Base-by-base conservation (phyloP, 2,113 vertebrate genomes). In the Morone saxatilis region DNA sequence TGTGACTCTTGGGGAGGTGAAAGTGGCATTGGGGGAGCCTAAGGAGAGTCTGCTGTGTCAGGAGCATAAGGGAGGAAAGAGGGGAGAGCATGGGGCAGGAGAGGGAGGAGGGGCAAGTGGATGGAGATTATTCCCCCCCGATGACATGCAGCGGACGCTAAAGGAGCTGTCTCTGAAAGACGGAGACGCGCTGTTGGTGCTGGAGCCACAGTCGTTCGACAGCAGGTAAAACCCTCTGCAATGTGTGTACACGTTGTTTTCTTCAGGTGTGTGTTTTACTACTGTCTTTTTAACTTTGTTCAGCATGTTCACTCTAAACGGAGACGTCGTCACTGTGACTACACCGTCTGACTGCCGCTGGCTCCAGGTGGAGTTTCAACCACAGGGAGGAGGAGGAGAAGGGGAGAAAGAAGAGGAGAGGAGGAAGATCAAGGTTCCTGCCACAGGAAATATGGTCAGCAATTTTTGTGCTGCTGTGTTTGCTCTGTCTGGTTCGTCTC, bases 331-430 rank as follows among this genome's bases (percentile, higher is more conserved):
- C 67, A 96, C 95, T 0, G 94, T 96, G 91, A 95, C 92, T 2
- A 96, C 95, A 2, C 95, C 95, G 0, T 95, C 94, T 1, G 96
- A 96, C 89, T 96, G 95, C 84, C 95, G 96, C 81, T 98, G 97
- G 97, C 94, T 99, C 36, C 96, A 96, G 81, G 96, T 99, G 75
- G 96, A 96, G 90, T 96, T 97, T 91, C 87, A 87, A 22, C 96
- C 95, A 19, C 63, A 50, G 17, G 78, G 11, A 1, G 75, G 25
- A 6, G 71, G 16, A n/a, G 77, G 38, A 67, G 69, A 50, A 80
- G 93, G 19, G 22, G 77, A 82, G 86, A 94, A 71, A 54, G 87
- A 84, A 48, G 90, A 93, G 51, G 84, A 91, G 60, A 94, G 93
- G 81, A 92, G 90, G 3, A 96, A 81, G 0, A 91, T 97, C 53